A percentile compares a stretch with the other conserved stretches of the same genome.
Conservation (phyloP, 2,888 invertebrate genomes). For the Pinctada fucata region DNA sequence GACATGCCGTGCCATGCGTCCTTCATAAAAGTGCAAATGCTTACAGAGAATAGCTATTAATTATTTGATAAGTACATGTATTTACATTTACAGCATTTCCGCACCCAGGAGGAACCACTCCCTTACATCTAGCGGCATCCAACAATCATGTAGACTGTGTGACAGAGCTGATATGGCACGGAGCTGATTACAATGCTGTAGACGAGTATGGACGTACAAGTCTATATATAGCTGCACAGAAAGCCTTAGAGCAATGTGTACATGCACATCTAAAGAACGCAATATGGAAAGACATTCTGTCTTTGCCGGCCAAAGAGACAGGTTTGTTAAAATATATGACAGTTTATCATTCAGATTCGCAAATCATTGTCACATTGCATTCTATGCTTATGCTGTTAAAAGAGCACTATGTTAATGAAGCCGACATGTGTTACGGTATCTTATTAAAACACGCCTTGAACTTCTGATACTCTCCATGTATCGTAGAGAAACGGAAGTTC, state of each 20-base stretch:
- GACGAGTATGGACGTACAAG: conserved; percentile 72
- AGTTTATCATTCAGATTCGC: neutral
- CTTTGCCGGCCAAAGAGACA: conserved; percentile 69
- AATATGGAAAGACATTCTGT: conserved; percentile 73
- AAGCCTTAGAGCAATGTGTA: conserved; percentile 65
- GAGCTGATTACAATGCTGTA: conserved; percentile 75
- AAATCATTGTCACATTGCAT: conserved; percentile 5
- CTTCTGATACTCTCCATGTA: too few species aligned
- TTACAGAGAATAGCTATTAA: too few species aligned
- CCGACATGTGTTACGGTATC: too few species aligned
- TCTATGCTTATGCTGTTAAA: neutral
- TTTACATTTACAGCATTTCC: conserved; percentile 61
- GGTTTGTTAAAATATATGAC: conserved; percentile 43
- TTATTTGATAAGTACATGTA: too few species aligned
- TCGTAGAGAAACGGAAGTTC: too few species aligned
- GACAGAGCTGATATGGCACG: conserved; percentile 71
- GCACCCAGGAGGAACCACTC: conserved; percentile 73
- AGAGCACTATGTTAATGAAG: too few species aligned
- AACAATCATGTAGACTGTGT: conserved; percentile 71
- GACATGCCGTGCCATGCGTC: too few species aligned
- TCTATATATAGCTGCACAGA: conserved; percentile 71
- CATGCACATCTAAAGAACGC: conserved; percentile 72
- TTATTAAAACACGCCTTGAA: too few species aligned
- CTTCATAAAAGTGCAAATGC: too few species aligned
- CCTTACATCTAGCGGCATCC: conserved; percentile 72